Conservation (phyloP, 2,888 invertebrate species). For the Nymphalis c-album region DNA sequence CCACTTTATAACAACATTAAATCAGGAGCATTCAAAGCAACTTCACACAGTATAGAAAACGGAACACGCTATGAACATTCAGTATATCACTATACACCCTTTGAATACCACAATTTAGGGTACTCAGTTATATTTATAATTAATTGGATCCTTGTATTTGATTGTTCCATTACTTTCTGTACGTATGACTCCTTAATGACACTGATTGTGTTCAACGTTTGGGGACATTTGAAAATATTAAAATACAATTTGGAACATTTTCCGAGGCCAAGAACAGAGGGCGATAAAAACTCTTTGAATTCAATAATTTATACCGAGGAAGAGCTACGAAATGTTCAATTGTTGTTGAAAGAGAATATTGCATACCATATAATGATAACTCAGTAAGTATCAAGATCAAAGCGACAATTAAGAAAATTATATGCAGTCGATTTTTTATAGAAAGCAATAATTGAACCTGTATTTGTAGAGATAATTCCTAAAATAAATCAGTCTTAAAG, state of each 20-base stretch:
- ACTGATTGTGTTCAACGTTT: conserved; percentile 14
- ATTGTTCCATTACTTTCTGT: conserved; percentile 5
- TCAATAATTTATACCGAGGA: conserved; percentile 20
- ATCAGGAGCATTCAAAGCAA: conserved; percentile 8
- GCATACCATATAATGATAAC: conserved; percentile 34
- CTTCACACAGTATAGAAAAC: conserved; percentile 1
- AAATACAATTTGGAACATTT: conserved; percentile 15
- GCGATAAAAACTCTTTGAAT: background rate
- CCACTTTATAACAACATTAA: conserved; percentile 16
- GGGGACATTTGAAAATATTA: conserved; percentile 24
- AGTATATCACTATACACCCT: conserved; percentile 6
- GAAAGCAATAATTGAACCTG: too few species aligned
- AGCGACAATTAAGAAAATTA: too few species aligned
- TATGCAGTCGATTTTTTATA: too few species aligned
- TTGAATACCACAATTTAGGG: conserved; percentile 16
- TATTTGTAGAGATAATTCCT: too few species aligned
- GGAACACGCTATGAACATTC: conserved; percentile 17
- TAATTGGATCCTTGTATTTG: conserved; percentile 3
- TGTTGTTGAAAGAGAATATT: conserved; percentile 30
- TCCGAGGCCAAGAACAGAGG: background rate
- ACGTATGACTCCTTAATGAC: conserved; percentile 14
- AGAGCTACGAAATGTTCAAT: conserved; percentile 18
- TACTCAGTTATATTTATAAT: background rate
- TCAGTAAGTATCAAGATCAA: conserved; percentile 28
- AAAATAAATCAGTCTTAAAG: too few species aligned